Evolutionary conservation across 2,113 vertebrate species (phyloP), one percentile per base, ranked within the genome.

Genomic region (Scomber japonicus): DNA sequence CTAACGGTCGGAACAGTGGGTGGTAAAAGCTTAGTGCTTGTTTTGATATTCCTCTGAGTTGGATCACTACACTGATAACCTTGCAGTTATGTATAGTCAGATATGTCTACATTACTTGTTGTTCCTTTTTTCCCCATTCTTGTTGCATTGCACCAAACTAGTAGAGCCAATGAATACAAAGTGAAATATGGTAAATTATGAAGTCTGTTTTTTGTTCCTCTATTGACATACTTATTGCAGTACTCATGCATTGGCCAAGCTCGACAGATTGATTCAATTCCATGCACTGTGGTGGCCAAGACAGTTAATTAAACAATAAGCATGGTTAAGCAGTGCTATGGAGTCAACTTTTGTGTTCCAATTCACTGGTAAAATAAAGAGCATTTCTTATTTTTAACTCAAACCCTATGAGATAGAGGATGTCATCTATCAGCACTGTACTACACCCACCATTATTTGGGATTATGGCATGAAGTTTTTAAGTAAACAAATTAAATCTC

Each of bases 301-400:
- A 61, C 55, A 49, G 44, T 82, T 83, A 68, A 80, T 80, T 87
- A 68, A 71, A 71, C 62, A 80, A 64, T 64, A 63, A 72, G 56
- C 30, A 53, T n/a, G 68, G 55, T 53, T n/a, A 53, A 76, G 76
- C 66, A 50, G 44, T 48, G 35, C 53, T 63, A 12, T 51, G 11
- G 45, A 70, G 30, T 75, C n/a, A 60, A 51, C 27, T 31, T 48
- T 71, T 48, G 59, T 64, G 51, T 68, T 69, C 46, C 9, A 13
- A 14, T 68, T 67, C 35, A 73, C 51, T 62, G 17, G 24, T 65
- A 71, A 46, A 59, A 13, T 54, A 27, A 27, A 27, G 24, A 27
- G 24, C 24, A 27, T 27, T 27, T 27, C 24, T 2, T 27, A 40
- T 15, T 49, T 68, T 35, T 46, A 11, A 45, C 27, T 45, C 44